phyloP scores from a whole-genome alignment of 2,113 vertebrate species.

The Hoplias malabaricus region DNA sequence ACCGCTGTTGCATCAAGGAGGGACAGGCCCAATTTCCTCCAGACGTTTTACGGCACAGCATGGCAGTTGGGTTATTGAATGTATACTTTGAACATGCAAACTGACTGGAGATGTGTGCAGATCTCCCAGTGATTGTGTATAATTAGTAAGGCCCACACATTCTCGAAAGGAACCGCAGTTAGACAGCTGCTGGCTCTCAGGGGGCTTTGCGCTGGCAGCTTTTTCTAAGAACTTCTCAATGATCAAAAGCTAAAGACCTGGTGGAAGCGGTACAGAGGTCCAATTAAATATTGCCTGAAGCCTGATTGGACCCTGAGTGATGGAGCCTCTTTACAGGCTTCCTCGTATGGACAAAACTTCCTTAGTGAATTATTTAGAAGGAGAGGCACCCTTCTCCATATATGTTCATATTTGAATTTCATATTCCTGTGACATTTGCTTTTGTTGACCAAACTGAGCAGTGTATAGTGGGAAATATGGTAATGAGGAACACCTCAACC shows the following conservation, averaged over 20 bases:
- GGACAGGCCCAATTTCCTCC: background rate
- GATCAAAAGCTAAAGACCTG: slow-evolving; percentile 74
- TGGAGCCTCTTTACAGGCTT: slow-evolving; percentile 50
- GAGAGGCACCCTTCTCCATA: slow-evolving; percentile 45
- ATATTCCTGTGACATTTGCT: slow-evolving; percentile 49
- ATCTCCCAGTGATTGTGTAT: slow-evolving; percentile 47
- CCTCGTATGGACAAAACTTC: slow-evolving; percentile 61
- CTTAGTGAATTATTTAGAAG: slow-evolving; percentile 64
- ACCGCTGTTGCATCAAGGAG: background rate
- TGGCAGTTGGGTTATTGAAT: slow-evolving; percentile 33
- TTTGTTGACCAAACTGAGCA: slow-evolving; percentile 39
- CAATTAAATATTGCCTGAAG: slow-evolving; percentile 76
- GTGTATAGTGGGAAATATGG: slow-evolving; percentile 42
- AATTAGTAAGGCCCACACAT: slow-evolving; percentile 48
- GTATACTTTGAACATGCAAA: slow-evolving; percentile 44
- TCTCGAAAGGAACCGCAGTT: slow-evolving; percentile 31
- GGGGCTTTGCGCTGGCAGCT: slow-evolving; percentile 63
- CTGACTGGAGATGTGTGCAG: slow-evolving; percentile 41
- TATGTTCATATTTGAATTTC: slow-evolving; percentile 67
- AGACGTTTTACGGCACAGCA: slow-evolving; percentile 58
- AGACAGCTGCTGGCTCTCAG: slow-evolving; percentile 59
- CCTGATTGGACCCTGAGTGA: slow-evolving; percentile 62
- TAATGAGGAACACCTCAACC: slow-evolving; percentile 33
- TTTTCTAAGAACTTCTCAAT: slow-evolving; percentile 64
- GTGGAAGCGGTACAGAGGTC: slow-evolving; percentile 68